Evolutionary conservation across 2,888 invertebrate species (phyloP), one percentile per base, ranked within the genome.

Genomic region (Camponotus fellah): DNA sequence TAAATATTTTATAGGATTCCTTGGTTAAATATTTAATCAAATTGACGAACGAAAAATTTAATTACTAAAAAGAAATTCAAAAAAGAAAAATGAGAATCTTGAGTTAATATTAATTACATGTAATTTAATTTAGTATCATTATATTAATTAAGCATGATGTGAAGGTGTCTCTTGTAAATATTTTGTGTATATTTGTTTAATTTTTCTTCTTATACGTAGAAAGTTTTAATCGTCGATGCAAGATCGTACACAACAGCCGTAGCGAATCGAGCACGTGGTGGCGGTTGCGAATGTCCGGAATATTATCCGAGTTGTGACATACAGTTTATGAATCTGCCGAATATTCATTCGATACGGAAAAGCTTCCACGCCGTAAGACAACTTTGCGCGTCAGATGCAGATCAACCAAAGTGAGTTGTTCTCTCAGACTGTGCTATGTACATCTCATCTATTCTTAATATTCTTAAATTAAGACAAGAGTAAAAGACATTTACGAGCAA

Each of bases 301-400:
- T 99, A 99, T 96, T 99, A 99, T 96, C 97, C 98, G 0, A 97
- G 97, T 92, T 98, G 99, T 89, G 99, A 99, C 95, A 98, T 99
- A 82, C 97, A 98, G 95, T 99, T 99, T 95, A 99, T 99, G 99
- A 98, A 97, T 94, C 96, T 99, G 94, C 98, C 99, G 79, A 99
- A 99, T 95, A 99, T 99, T 91, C 99, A 99, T 95, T 97, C 98
- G 92, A 98, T 99, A 94, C 96, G 99, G 68, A 97, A 98, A 93
- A 98, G 99, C 95, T 99, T 99, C 95, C 97, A 98, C 88, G 97
- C 98, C 86, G 96, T 99, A 88, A 95, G 99, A 77, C 96, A 97
- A 83, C 95, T 98, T 3, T 97, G 97, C 89, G 97, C 97, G n/a
- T 97, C 97, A 79, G 96, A 98, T 17, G 96, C 97, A 46, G 98